Evolutionary conservation across 2,888 invertebrate species (phyloP), one percentile per base, ranked within the genome.

Genomic region (Nowickia ferox): DNA sequence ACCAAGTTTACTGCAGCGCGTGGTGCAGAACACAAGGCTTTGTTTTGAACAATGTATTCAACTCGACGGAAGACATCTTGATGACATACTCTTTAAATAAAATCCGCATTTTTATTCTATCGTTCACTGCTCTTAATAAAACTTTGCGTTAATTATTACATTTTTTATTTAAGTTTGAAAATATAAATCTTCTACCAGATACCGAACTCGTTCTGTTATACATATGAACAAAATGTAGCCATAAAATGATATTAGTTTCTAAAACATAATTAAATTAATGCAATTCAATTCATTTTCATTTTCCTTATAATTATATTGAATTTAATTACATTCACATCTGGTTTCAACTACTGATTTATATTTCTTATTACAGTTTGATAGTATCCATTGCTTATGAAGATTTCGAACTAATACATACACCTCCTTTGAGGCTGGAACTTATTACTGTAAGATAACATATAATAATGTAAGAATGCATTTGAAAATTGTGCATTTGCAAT

Each of bases 291-390:
- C 55, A 30, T 63, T 68, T 74, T 42, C 30, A 75, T 75, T 81
- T 81, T 61, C 55, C 19, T 63, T 68, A 74, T 48, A 42, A 75
- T 75, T 77, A 72, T 59, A 72, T 77, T 61, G 68, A 68, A 82
- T 85, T 85, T 82, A 78, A 82, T 85, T 85, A 85, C 71, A 75
- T 82, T 75, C 74, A 42, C 82, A 85, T 82, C 74, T 85, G 57
- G 68, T 51, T 69, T 75, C 59, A 55, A 63, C 19, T 74, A 63
- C 84, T 72, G 66, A 78, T 84, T 80, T 74, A 55, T 17, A 53
- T 82, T 59, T 48, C 69, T 65, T 61, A 78, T 69, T 66, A 61
- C 9, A 72, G 66, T 71, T 59, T 46, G 22, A 78, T 84, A 55
- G 11, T 69, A 63, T 51, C 11, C n/a, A n/a, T 53, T 69, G 53